Percentiles rank a stretch among this genome's conserved stretches.
phyloP scores from a whole-genome alignment of 2,888 invertebrate species.

The Scaptomyza reducta region DNA sequence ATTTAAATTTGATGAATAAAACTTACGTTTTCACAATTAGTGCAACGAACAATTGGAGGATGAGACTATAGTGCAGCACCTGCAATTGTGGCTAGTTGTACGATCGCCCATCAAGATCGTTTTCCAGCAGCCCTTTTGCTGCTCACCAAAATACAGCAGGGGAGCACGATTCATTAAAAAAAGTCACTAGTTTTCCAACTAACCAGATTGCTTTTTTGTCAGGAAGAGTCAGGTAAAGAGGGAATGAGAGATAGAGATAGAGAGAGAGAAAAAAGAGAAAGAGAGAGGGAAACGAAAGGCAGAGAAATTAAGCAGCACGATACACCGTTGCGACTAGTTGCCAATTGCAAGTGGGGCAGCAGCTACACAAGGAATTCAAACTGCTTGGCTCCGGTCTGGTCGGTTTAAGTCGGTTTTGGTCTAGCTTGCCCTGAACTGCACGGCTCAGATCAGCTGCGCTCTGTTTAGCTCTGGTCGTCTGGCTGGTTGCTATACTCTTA shows the following conservation, averaged over 20 bases:
- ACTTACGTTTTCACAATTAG: constrained; percentile 57
- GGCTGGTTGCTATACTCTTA: no score
- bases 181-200: constrained; percentile 17
- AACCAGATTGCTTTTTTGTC: constrained; percentile 42
- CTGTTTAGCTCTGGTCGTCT: no score
- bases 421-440: constrained; percentile 23
- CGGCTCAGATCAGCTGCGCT: not conserved
- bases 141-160: constrained; percentile 66
- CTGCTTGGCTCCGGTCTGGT: constrained; percentile 24
- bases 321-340: constrained; percentile 71
- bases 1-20: constrained; percentile 62
- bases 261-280: no score
- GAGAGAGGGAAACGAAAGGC: no score
- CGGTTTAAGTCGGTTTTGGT: constrained; percentile 6
- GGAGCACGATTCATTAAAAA: constrained; percentile 24
- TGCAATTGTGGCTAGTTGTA: constrained; percentile 15
- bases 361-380: constrained; percentile 56
- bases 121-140: constrained; percentile 45
- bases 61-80: constrained; percentile 14
- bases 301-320: no score
- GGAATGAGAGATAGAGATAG: not conserved
- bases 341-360: constrained; percentile 67
- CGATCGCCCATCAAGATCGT: constrained; percentile 24
- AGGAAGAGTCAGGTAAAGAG: not conserved
- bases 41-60: constrained; percentile 34